Conservation (phyloP, 2,888 invertebrate species). For the Agapostemon virescens region DNA sequence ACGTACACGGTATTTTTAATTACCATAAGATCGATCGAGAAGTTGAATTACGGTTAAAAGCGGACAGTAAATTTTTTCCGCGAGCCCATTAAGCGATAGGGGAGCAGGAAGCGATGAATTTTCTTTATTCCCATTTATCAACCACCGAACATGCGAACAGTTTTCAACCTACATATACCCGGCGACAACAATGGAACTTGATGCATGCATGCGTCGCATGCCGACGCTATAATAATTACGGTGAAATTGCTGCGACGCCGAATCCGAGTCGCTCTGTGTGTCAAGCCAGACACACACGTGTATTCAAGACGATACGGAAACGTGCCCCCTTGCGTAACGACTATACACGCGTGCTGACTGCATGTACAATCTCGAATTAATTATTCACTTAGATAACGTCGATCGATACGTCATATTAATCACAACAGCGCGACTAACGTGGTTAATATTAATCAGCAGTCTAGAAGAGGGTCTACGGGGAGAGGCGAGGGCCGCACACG, state of each 20-base stretch:
- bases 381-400: constrained; percentile 71
- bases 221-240: constrained; percentile 37
- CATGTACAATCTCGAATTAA: constrained; percentile 66
- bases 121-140: neutral
- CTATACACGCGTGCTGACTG: constrained; percentile 48
- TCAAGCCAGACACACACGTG: constrained; percentile 49
- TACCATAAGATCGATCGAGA: neutral
- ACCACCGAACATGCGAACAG: neutral
- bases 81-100: neutral
- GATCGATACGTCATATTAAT: constrained; percentile 71
- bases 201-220: constrained; percentile 8
- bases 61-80: neutral
- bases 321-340: constrained; percentile 54
- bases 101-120: neutral
- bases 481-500: constrained; percentile 43
- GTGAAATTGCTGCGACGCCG: constrained; percentile 34
- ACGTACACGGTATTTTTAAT: neutral
- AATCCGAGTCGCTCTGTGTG: constrained; percentile 39
- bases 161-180: neutral
- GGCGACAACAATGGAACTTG: neutral
- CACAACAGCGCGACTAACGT: constrained; percentile 67
- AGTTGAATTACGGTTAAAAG: neutral
- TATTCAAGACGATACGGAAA: constrained; percentile 51
- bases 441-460: constrained; percentile 73
- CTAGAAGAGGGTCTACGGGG: constrained; percentile 62